A percentile compares a stretch with the other conserved stretches of the same genome.
phyloP scores from a whole-genome alignment of 2,797 vertebrate genomes.

The Tokudaia tokunoshimensis region DNA sequence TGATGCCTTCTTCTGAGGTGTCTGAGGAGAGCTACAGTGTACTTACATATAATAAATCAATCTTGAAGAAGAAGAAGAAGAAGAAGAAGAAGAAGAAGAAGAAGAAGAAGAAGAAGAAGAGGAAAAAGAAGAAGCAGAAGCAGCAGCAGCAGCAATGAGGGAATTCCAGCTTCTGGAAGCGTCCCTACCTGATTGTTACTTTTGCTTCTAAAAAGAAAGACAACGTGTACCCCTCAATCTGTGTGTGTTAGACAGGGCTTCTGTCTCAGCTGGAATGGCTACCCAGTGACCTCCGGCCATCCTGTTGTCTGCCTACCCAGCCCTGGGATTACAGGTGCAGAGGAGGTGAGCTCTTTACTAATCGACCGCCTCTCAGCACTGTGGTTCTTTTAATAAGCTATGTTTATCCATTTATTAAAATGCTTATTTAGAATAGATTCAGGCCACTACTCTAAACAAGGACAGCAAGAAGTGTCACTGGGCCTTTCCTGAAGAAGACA shows the following conservation, averaged over 20 bases:
- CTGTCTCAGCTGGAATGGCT: too few species aligned
- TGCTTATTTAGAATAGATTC: not conserved
- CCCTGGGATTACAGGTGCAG: not conserved
- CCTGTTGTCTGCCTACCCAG: too few species aligned
- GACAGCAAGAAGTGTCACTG: not conserved
- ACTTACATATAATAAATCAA: too few species aligned
- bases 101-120: too few species aligned
- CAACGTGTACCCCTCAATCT: not conserved
- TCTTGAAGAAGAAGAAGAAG: too few species aligned
- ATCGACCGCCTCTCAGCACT: not conserved
- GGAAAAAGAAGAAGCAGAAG: too few species aligned
- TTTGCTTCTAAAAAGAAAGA: conserved; percentile 5
- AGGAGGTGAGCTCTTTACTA: not conserved
- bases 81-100: too few species aligned
- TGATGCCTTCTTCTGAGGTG: too few species aligned
- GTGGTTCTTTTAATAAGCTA: not conserved
- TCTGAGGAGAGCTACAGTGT: too few species aligned
- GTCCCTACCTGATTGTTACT: not conserved
- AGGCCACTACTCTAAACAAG: not conserved
- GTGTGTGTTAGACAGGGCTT: not conserved
- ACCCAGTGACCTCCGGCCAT: not conserved
- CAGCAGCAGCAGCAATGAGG: not conserved
- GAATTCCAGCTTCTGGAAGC: not conserved
- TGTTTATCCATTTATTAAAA: not conserved
- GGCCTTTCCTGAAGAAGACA: not conserved